Percentiles rank a stretch among this genome's conserved stretches.
phyloP scores from a whole-genome alignment of 1,140 invertebrate species.

The Sitophilus oryzae region DNA sequence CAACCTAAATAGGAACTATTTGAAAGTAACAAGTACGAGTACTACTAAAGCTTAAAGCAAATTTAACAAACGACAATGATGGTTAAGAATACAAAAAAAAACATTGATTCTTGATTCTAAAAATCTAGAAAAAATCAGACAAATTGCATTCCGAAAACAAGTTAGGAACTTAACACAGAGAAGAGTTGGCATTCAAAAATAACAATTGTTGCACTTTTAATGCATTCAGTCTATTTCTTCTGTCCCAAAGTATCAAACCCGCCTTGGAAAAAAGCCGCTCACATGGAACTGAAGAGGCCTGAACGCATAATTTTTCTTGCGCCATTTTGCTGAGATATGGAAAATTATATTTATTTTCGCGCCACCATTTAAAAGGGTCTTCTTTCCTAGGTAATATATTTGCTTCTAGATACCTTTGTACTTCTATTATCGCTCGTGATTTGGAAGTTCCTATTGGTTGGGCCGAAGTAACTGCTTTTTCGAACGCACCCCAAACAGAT shows the following conservation, averaged over 20 bases:
- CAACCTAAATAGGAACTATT: too few species aligned
- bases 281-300: constrained; percentile 20
- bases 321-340: constrained; percentile 8
- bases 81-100: too few species aligned
- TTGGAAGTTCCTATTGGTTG: constrained; percentile 2
- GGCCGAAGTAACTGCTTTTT: constrained; percentile 1
- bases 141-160: too few species aligned
- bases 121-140: too few species aligned
- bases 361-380: constrained; percentile 14
- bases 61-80: too few species aligned
- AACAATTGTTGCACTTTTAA: constrained; percentile 11
- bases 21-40: too few species aligned
- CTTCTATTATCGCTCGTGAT: constrained; percentile 12
- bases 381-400: constrained; percentile 10
- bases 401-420: constrained; percentile 15
- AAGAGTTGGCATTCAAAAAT: constrained; percentile 16
- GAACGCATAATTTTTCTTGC: constrained; percentile 9
- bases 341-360: constrained; percentile 15
- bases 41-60: too few species aligned
- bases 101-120: too few species aligned
- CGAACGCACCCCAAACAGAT: neutral
- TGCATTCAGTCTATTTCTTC: constrained; percentile 8
- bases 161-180: too few species aligned
- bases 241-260: constrained; percentile 13
- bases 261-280: constrained; percentile 21